phyloP scores from a whole-genome alignment of 2,888 invertebrate genomes.

The Erebia ligea region DNA sequence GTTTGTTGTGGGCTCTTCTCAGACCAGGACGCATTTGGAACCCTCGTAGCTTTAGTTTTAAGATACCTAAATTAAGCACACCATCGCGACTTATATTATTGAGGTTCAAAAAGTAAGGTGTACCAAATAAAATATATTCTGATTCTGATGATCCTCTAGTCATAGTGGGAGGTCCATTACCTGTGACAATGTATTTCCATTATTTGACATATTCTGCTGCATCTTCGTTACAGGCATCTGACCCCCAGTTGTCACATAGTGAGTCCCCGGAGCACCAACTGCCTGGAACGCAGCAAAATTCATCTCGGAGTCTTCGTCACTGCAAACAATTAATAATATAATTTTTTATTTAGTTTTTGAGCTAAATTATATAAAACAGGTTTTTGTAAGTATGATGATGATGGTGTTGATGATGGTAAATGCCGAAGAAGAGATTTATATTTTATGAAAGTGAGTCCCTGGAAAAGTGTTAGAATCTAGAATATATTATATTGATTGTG shows the following conservation, averaged over 20 bases:
- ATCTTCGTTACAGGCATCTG: conserved; percentile 86
- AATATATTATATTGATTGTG: too few relatives aligned
- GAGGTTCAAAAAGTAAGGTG: too few relatives aligned
- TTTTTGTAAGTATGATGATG: neutral
- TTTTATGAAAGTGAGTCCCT: too few relatives aligned
- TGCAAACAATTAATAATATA: conserved; percentile 46
- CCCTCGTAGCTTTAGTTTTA: too few relatives aligned
- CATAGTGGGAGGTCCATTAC: conserved; percentile 49
- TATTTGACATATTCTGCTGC: conserved; percentile 86
- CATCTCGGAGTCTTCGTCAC: conserved; percentile 84
- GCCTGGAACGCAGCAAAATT: conserved; percentile 88
- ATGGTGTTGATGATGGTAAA: neutral
- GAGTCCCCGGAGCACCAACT: conserved; percentile 81
- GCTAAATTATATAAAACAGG: neutral
- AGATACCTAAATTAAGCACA: too few relatives aligned
- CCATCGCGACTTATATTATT: too few relatives aligned
- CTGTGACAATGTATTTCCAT: conserved; percentile 79
- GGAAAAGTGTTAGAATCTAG: too few relatives aligned
- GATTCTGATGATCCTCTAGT: too few relatives aligned
- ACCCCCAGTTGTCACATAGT: conserved; percentile 70
- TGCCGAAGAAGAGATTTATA: too few relatives aligned
- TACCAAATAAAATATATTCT: too few relatives aligned
- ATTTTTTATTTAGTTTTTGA: neutral
- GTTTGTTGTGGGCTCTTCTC: too few relatives aligned
- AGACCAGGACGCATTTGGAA: too few relatives aligned